These are phyloP conservation scores for Gracilinanus agilis DNA, from an alignment of 2,113 vertebrate genomes.

Conservation along the genomic window DNA sequence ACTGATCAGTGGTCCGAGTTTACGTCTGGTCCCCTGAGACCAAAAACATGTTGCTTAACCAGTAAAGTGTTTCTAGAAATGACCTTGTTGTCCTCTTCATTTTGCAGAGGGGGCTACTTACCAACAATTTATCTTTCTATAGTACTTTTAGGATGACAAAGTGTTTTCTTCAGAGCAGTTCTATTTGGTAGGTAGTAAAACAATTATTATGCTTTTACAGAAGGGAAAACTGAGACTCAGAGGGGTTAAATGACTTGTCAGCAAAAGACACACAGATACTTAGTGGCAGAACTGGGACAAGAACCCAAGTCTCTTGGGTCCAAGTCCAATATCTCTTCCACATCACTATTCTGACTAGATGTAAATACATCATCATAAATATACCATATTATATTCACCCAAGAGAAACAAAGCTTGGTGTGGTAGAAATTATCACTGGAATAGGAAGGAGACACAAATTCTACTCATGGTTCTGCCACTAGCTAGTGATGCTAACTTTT, in stretches of 20 bases:
- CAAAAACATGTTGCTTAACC: background rate
- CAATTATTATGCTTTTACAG: background rate
- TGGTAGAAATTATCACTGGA: background rate
- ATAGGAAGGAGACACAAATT: background rate
- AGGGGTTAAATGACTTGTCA: background rate
- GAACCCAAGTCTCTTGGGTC: background rate
- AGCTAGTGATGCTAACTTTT: background rate
- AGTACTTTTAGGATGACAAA: background rate
- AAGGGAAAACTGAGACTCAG: background rate
- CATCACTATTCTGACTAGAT: background rate
- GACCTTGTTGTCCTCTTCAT: background rate
- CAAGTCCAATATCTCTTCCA: background rate
- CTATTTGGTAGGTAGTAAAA: background rate
- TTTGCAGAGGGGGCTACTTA: background rate
- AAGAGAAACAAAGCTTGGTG: background rate
- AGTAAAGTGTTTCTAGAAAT: background rate
- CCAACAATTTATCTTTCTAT: background rate
- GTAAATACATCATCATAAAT: background rate
- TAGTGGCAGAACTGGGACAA: background rate
- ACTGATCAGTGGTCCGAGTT: background rate
- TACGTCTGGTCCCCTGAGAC: background rate
- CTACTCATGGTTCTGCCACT: background rate
- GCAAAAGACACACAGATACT: background rate
- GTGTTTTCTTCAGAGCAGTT: background rate
- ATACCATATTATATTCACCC: background rate